Base-by-base conservation (phyloP, 37 sponge, comb jelly and placozoan genomes). In the Mnemiopsis leidyi region DNA sequence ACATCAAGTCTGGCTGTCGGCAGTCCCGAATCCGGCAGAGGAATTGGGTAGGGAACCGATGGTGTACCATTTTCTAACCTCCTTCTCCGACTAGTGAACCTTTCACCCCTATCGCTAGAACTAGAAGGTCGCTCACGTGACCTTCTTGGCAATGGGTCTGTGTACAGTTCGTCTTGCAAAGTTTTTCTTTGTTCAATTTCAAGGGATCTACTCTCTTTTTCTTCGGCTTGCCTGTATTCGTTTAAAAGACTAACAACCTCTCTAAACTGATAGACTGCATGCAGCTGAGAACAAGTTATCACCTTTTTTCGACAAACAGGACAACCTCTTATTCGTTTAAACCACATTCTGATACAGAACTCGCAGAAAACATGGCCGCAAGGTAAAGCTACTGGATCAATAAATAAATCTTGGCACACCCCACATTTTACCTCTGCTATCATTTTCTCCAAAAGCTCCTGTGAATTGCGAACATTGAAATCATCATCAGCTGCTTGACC, bases 331-430 rank as follows among this genome's bases (percentile, higher is more conserved):
- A n/a, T 40, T 39, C 90, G 9, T 33, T 85, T 85, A 61, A 85
- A 85, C 90, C 90, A 85, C 61, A 40, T 40, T 25, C 90, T 38
- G 90, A 85, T 85, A 39, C 90, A 85, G 23, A 85, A 85, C 25
- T 85, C 90, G 36, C 90, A 85, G 29, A 85, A 85, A 13, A 33
- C 61, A 29, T 85, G 90, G 0, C 90, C 90, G 39, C 90, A 85
- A 3, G 90, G 90, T 29, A 85, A 39, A 7, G 90, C 90, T 26
- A 85, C 90, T 21, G 90, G 90, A 40, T 85, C 90, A n/a, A 85
- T 85, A 29, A 85, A 85, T 61, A 85, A 39, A 23, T 85, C 90
- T 0, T 85, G 90, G 24, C 90, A 85, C 9, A 85, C 90, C 23
- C 90, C 90, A 23, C 90, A 85, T 13, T 36, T 35, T 13, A 40